Evolutionary conservation across 2,888 invertebrate species (phyloP).

Genomic region (Lepidochitona cinerea): DNA sequence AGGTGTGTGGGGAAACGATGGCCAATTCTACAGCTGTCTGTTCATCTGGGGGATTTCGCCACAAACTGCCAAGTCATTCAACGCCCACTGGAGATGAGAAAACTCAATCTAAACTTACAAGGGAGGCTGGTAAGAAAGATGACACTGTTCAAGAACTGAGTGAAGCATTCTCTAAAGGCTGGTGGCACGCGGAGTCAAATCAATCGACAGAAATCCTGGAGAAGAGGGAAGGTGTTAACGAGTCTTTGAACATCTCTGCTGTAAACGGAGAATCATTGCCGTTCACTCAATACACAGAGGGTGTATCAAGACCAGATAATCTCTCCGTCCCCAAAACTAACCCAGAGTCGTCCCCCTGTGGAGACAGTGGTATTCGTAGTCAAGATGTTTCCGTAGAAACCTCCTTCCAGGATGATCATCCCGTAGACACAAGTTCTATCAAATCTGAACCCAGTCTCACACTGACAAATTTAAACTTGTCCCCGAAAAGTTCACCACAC

Average conservation of each 20-base stretch:
- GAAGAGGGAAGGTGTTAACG: not conserved
- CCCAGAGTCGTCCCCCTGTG: not conserved
- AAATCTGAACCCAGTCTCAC: slow-evolving; percentile 46
- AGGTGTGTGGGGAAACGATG: slow-evolving; percentile 10
- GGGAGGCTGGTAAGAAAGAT: not conserved
- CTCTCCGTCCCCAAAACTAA: not conserved
- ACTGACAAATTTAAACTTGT: slow-evolving; percentile 12
- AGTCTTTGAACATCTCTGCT: not conserved
- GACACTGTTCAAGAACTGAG: slow-evolving; percentile 16
- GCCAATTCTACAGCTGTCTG: not conserved
- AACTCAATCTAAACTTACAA: not conserved
- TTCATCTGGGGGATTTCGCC: not conserved
- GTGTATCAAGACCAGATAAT: not conserved
- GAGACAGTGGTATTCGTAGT: slow-evolving; percentile 28
- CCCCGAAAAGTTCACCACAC: slow-evolving; percentile 39
- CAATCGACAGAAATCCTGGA: not conserved
- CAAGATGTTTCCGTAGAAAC: slow-evolving; percentile 44
- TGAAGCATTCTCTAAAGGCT: slow-evolving; percentile 37
- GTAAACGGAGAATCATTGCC: slow-evolving; percentile 31
- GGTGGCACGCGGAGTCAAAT: slow-evolving; percentile 43
- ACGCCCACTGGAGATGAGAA: slow-evolving; percentile 13
- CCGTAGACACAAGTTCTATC: slow-evolving; percentile 55
- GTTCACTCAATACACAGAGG: slow-evolving; percentile 24
- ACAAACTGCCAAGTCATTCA: not conserved
- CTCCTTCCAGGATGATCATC: slow-evolving; percentile 45